Conservation (phyloP, 2,113 vertebrate species). For the Zosterops borbonicus region DNA sequence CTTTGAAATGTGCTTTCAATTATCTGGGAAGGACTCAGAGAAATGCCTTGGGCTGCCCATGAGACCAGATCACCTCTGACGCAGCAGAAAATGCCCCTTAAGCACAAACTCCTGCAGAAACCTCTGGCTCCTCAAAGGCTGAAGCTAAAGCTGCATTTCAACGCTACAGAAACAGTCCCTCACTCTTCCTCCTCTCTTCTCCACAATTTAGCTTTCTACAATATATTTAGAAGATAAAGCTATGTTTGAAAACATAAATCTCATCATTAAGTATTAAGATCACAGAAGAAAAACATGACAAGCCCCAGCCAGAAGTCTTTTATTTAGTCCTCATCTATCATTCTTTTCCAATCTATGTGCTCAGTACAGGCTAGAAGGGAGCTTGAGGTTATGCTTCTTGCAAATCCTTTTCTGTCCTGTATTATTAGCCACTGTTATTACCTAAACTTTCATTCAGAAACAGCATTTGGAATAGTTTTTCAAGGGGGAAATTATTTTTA, state of each 20-base stretch:
- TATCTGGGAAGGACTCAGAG: neutral
- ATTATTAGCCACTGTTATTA: neutral
- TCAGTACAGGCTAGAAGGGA: neutral
- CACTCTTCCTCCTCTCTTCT: neutral
- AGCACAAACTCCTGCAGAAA: neutral
- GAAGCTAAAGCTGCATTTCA: neutral
- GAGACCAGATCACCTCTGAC: neutral
- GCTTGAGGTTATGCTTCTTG: neutral
- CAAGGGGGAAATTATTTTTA: slow-evolving; percentile 8
- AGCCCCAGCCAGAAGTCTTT: neutral
- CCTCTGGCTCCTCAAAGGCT: neutral
- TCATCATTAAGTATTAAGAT: neutral
- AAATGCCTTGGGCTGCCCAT: neutral
- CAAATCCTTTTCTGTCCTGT: neutral
- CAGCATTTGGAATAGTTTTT: neutral
- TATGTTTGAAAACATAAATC: neutral
- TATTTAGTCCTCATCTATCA: neutral
- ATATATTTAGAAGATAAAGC: neutral
- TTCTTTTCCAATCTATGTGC: neutral
- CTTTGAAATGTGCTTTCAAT: neutral
- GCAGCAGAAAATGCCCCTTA: neutral
- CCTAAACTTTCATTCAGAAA: slow-evolving; percentile 1
- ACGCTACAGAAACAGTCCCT: neutral
- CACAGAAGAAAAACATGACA: neutral
- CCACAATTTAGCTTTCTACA: neutral